Evolutionary conservation across 2,797 vertebrate species (phyloP).

Genomic region (Sebastes steindachneri): DNA sequence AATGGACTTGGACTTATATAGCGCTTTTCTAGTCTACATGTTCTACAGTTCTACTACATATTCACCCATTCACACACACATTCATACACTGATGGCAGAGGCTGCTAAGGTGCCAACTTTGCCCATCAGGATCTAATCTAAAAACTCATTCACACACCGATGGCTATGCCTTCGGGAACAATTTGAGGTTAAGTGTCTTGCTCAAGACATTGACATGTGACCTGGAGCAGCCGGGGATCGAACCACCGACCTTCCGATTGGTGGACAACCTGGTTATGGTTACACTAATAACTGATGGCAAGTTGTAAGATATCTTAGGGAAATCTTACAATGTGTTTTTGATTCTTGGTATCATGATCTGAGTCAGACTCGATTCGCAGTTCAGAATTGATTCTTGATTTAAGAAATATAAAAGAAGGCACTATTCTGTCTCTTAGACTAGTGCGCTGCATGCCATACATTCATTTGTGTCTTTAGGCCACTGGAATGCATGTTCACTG

Average conservation of each 20-base stretch:
- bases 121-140: too few species aligned
- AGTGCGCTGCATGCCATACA: not conserved
- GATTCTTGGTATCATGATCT: not conserved
- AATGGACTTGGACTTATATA: too few species aligned
- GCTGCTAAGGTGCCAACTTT: too few species aligned
- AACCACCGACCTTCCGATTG: rapidly evolving
- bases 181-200: too few species aligned
- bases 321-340: not conserved
- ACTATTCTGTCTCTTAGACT: not conserved
- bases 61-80: too few species aligned
- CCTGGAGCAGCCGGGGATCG: too few species aligned
- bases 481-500: not conserved
- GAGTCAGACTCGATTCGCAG: not conserved
- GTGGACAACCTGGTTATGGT: not conserved
- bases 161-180: too few species aligned
- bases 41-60: too few species aligned
- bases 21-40: too few species aligned
- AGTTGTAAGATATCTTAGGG: not conserved
- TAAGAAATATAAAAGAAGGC: not conserved
- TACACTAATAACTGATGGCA: not conserved
- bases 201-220: too few species aligned
- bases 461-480: not conserved
- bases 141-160: too few species aligned
- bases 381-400: not conserved
- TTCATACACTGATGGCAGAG: too few species aligned